Percentiles rank a stretch among this genome's conserved stretches.
Conservation (phyloP, 2,797 vertebrate species). For the Manis crassicaudata region DNA sequence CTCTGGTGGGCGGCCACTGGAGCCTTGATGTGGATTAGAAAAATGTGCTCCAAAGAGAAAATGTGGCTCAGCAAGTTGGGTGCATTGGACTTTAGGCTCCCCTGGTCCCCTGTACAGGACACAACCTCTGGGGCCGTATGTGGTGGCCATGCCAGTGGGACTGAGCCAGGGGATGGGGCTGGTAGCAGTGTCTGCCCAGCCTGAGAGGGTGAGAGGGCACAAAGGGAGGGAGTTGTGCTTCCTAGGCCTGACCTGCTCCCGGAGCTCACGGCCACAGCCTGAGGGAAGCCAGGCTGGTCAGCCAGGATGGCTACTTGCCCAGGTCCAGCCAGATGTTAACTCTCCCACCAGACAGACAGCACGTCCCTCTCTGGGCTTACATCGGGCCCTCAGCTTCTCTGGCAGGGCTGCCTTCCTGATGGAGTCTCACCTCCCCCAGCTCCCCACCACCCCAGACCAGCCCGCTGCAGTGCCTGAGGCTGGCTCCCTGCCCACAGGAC, state of each 20-base stretch:
- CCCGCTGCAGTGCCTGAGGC: not conserved
- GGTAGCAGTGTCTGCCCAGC: fast-evolving
- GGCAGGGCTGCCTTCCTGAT: not conserved
- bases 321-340: not conserved
- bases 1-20: not conserved
- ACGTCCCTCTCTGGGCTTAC: not conserved
- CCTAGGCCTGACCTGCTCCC: not conserved
- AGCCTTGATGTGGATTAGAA: not conserved
- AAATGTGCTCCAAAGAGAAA: not conserved
- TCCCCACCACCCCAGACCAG: fast-evolving
- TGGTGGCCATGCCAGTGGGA: not conserved
- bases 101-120: not conserved
- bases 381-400: not conserved
- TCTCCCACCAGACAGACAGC: no score
- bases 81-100: not conserved
- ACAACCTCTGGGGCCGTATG: not conserved
- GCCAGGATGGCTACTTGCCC: not conserved
- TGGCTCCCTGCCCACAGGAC: not conserved
- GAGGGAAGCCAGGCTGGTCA: not conserved
- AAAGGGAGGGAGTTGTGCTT: fast-evolving
- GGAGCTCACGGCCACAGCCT: no score
- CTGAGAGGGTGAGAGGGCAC: not conserved
- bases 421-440: no score
- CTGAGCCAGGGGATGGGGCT: not conserved
- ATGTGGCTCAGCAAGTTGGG: not conserved